phyloP scores from a whole-genome alignment of 2,888 invertebrate species.

The Theristus sp. region DNA sequence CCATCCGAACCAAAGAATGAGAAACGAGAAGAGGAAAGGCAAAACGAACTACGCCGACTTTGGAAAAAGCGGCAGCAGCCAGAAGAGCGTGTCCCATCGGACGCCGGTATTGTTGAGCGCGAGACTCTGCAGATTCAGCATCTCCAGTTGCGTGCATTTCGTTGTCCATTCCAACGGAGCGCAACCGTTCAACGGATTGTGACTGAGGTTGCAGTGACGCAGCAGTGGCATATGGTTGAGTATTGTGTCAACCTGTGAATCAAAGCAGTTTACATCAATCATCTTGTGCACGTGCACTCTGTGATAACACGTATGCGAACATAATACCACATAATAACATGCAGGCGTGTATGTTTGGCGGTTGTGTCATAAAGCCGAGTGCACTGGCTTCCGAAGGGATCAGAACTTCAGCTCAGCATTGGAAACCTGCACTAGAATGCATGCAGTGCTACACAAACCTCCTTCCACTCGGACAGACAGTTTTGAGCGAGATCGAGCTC shows the following conservation, averaged over 20 bases:
- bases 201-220: constrained; percentile 74
- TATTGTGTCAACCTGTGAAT: constrained; percentile 67
- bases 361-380: background rate
- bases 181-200: constrained; percentile 45
- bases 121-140: constrained; percentile 13
- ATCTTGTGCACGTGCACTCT: too few relatives aligned
- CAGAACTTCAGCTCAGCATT: too few relatives aligned
- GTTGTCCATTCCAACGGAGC: background rate
- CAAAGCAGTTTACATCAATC: constrained; percentile 12
- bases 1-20: too few relatives aligned
- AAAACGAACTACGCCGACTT: constrained; percentile 15
- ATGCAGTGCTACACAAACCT: too few relatives aligned
- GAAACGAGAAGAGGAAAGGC: too few relatives aligned
- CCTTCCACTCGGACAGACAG: constrained; percentile 62
- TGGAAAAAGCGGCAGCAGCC: constrained; percentile 19
- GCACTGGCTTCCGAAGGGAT: too few relatives aligned
- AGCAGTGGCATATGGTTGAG: constrained; percentile 68
- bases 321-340: too few relatives aligned
- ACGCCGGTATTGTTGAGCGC: constrained; percentile 24
- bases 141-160: background rate
- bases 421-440: too few relatives aligned
- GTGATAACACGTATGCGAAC: too few relatives aligned
- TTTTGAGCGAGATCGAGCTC: constrained; percentile 83
- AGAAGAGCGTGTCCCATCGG: constrained; percentile 15
- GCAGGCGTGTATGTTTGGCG: background rate